A percentile compares a stretch with the other conserved stretches of the same genome.
Evolutionary conservation across 2,113 vertebrate species (phyloP).

Genomic region (Aptenodytes patagonicus): DNA sequence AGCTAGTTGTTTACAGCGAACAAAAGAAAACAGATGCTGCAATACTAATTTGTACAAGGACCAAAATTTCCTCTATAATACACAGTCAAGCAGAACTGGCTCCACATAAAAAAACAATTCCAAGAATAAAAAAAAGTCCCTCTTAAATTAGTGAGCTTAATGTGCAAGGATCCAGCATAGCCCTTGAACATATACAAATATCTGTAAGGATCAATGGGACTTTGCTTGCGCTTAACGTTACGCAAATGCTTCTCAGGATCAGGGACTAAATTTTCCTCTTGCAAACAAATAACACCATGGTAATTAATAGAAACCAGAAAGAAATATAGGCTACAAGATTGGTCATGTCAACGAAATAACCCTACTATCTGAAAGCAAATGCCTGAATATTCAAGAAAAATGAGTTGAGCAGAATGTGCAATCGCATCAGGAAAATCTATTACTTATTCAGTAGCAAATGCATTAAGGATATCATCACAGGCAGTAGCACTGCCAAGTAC

Average conservation of each 20-base stretch:
- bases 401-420: background rate
- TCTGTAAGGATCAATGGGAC: background rate
- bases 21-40: background rate
- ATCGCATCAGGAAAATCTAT: conserved; percentile 40
- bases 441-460: conserved; percentile 71
- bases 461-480: conserved; percentile 61
- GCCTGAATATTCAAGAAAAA: background rate
- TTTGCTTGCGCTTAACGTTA: background rate
- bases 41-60: background rate
- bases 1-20: background rate
- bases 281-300: background rate
- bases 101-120: background rate
- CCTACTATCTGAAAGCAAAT: background rate
- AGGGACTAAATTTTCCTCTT: background rate
- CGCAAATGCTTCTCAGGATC: background rate
- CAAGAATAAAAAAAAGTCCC: background rate
- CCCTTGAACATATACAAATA: background rate
- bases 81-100: background rate
- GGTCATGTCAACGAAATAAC: background rate
- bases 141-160: background rate
- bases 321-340: background rate
- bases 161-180: background rate
- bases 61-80: background rate
- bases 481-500: conserved; percentile 16
- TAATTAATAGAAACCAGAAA: background rate